Percentiles rank a stretch among this genome's conserved stretches.
Evolutionary conservation across 1,140 invertebrate species (phyloP).

Genomic region (Nomia melanderi): DNA sequence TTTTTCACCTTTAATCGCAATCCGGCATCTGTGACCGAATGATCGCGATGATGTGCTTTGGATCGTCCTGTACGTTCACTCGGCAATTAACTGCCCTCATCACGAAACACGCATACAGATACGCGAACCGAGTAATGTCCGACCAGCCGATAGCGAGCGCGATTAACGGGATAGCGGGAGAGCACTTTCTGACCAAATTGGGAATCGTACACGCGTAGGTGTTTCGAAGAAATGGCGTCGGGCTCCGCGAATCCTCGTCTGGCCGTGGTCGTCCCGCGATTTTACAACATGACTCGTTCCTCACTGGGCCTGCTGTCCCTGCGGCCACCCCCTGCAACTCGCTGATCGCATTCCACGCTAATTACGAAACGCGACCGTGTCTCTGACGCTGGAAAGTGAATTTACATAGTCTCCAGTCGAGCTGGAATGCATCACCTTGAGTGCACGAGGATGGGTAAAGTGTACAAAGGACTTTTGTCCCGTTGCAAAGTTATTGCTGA

Average conservation of each 20-base stretch:
- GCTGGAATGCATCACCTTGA: not conserved
- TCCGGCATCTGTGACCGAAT: too few relatives aligned
- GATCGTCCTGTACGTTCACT: not conserved
- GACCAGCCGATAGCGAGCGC: constrained; percentile 19
- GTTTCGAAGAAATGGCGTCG: constrained; percentile 16
- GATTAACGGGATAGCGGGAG: constrained; percentile 35
- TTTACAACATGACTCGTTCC: constrained; percentile 35
- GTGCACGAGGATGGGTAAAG: not conserved
- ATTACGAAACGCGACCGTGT: constrained; percentile 61
- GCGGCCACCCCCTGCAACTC: not conserved
- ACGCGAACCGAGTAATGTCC: constrained; percentile 13
- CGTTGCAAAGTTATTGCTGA: not conserved
- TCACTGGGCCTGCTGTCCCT: not conserved
- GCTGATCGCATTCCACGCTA: constrained; percentile 64
- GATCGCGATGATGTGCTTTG: not conserved
- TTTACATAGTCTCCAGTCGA: constrained; percentile 61
- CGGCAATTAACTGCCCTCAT: constrained; percentile 17
- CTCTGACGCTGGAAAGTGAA: constrained; percentile 52
- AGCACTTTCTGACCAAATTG: constrained; percentile 49
- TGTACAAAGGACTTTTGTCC: not conserved
- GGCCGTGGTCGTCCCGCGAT: constrained; percentile 12
- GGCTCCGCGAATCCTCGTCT: not conserved
- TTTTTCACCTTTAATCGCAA: too few relatives aligned
- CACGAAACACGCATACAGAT: not conserved
- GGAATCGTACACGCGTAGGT: constrained; percentile 46